phyloP scores from a whole-genome alignment of 2,888 invertebrate genomes.

The Sialis lutaria region DNA sequence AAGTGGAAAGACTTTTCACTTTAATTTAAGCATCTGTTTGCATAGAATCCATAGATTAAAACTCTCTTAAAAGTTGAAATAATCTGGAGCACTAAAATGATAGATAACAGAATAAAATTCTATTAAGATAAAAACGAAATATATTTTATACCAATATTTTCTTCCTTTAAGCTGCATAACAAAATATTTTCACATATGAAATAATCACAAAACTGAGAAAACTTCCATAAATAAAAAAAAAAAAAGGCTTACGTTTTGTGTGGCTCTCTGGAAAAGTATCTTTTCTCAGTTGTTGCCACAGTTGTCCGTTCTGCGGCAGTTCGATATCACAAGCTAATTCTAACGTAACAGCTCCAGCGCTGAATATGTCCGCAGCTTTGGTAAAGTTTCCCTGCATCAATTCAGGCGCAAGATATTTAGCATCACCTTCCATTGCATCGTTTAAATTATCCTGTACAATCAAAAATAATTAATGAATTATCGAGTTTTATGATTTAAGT shows the following conservation, averaged over 20 bases:
- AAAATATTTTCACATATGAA: background rate
- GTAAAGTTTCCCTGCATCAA: constrained; percentile 44
- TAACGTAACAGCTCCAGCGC: constrained; percentile 52
- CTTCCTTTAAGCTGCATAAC: background rate
- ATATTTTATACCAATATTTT: background rate
- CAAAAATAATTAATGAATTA: background rate
- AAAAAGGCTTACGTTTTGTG: constrained; percentile 19
- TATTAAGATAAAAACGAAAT: background rate
- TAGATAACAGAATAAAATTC: background rate
- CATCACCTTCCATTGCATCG: constrained; percentile 52
- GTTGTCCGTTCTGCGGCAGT: constrained; percentile 45
- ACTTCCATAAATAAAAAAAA: background rate
- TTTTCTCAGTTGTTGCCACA: constrained; percentile 47
- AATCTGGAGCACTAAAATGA: too few relatives aligned
- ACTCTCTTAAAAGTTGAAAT: too few relatives aligned
- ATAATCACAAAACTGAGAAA: background rate
- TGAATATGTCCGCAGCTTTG: constrained; percentile 56
- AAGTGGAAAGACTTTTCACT: too few relatives aligned
- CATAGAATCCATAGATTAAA: too few relatives aligned
- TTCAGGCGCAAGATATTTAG: constrained; percentile 58
- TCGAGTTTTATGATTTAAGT: background rate
- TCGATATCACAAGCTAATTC: constrained; percentile 54
- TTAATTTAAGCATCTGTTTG: too few relatives aligned
- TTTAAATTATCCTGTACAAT: constrained; percentile 28
- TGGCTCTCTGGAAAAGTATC: constrained; percentile 33